Base-by-base conservation (phyloP, 2,888 invertebrate species). In the Conus canariensis region DNA sequence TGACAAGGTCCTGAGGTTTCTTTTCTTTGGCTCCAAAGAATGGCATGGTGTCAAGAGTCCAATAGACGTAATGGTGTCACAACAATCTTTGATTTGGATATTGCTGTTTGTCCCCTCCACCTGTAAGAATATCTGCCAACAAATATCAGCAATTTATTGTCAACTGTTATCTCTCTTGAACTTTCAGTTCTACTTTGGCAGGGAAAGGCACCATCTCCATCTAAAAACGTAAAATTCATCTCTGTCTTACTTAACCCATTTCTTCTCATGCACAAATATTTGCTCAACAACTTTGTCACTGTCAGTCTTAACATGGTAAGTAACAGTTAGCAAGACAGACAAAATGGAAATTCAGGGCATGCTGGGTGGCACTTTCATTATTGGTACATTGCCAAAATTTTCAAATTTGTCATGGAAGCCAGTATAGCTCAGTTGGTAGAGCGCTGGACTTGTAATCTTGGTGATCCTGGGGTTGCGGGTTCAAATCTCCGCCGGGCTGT, bases 11-110 rank as follows among this genome's bases (percentile, higher is more conserved):
- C 96, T 98, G 98, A 95, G 99, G 99, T 97, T 98, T 98, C 97
- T 99, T 99, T 97, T 98, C 98, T 95, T 99, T 98, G 97, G 99
- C 99, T 97, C 99, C 99, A 97, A 99, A 99, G 96, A 99, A 92
- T 82, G 95, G 95, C 96, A 96, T 95, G 89, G 77, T 87, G 90
- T 77, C 89, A 80, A 80, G 4, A 45, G 45, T 45, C 45, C 45
- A 45, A 45, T 45, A 45, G 45, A 45, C 4, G 45, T 45, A 85
- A 59, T 30, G 67, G 7, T 16, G n/a, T 19, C 59, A 59, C 22
- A 25, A 83, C 19, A 9, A 58, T 19, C 7, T 59, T 22, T 22
- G 22, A 74, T n/a, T 10, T 19, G 19, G 22, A 19, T 22, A n/a
- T 19, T n/a, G 74, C 74, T 25, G 22, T 22, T 8, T n/a, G 9